Percentiles rank a stretch among this genome's conserved stretches.
phyloP scores from a whole-genome alignment of 2,113 vertebrate species.

The Trachemys scripta region DNA sequence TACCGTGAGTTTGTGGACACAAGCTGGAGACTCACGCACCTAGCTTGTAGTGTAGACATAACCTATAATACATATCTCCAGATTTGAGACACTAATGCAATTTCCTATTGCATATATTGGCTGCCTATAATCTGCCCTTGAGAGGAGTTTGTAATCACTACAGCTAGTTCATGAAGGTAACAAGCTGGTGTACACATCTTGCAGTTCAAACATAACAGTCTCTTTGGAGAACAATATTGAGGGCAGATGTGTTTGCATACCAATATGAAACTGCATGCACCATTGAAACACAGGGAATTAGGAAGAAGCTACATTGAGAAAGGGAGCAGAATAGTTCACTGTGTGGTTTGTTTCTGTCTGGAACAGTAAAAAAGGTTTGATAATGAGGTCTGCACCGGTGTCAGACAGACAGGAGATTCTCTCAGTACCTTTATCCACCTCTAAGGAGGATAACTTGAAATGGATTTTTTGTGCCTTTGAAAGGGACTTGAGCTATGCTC shows the following conservation, averaged over 20 bases:
- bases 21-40: background rate
- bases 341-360: background rate
- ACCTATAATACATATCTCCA: background rate
- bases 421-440: background rate
- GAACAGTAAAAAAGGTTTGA: background rate
- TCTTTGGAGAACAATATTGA: constrained; percentile 55
- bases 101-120: constrained; percentile 33
- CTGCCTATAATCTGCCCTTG: constrained; percentile 16
- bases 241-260: constrained; percentile 56
- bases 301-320: constrained; percentile 19
- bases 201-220: constrained; percentile 49
- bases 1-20: background rate
- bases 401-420: background rate
- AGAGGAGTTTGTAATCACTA: constrained; percentile 55
- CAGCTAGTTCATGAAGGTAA: constrained; percentile 27
- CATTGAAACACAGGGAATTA: background rate
- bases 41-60: background rate
- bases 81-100: constrained; percentile 32
- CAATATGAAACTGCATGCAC: constrained; percentile 45
- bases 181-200: constrained; percentile 29
- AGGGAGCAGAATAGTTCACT: background rate
- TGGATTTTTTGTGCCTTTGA: background rate
- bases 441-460: background rate
- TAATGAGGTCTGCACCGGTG: background rate
- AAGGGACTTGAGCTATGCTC: background rate